Conservation (phyloP, 2,797 vertebrate genomes). For the Paedocypris micromegethes region DNA sequence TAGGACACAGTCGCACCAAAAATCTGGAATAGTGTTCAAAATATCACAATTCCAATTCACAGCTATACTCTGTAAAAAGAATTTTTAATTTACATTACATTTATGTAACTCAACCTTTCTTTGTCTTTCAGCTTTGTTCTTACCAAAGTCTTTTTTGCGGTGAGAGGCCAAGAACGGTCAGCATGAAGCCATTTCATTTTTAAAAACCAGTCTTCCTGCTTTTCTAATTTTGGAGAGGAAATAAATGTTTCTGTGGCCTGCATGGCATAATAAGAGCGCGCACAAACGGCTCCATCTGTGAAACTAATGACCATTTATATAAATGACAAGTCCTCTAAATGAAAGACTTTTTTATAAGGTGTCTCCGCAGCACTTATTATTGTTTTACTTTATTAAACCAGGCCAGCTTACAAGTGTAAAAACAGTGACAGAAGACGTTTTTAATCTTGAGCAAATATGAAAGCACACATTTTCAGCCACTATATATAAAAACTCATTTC, state of each 20-base stretch:
- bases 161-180: constrained; percentile 18
- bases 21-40: constrained; percentile 34
- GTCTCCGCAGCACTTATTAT: too few relatives aligned
- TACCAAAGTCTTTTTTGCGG: constrained; percentile 32
- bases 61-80: constrained; percentile 1
- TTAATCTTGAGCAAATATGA: too few relatives aligned
- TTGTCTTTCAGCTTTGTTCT: constrained; percentile 36
- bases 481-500: too few relatives aligned
- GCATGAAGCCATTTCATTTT: constrained; percentile 21
- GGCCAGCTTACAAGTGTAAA: too few relatives aligned
- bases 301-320: constrained; percentile 48
- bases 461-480: too few relatives aligned
- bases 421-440: too few relatives aligned
- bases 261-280: constrained; percentile 48
- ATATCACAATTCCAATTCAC: constrained; percentile 18
- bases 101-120: constrained; percentile 34
- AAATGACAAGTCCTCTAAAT: constrained; percentile 35
- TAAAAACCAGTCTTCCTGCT: constrained; percentile 40
- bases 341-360: constrained; percentile 3
- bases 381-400: too few relatives aligned
- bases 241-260: constrained; percentile 48
- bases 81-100: too few relatives aligned
- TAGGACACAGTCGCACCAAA: constrained; percentile 26
- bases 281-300: constrained; percentile 48
- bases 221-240: constrained; percentile 51